Percentiles rank a stretch among this genome's conserved stretches.
These are phyloP conservation scores for Thrips palmi DNA, from an alignment of 1,140 invertebrate species.

Conservation along the genomic window DNA sequence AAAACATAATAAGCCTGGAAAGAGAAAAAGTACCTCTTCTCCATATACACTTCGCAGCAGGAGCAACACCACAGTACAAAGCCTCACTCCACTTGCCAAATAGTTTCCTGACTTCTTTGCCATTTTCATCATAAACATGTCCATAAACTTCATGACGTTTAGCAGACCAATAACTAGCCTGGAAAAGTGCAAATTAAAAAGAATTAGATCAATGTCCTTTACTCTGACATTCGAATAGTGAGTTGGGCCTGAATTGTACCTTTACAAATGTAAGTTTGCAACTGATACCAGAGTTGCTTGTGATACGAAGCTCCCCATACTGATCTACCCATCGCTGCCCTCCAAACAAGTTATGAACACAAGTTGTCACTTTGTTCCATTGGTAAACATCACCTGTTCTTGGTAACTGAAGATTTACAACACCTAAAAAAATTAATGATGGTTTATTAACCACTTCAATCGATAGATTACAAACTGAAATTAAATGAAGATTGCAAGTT, in stretches of 20 bases:
- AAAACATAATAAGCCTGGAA: not conserved
- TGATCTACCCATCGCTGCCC: conserved; percentile 72
- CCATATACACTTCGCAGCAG: conserved; percentile 54
- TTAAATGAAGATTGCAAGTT: not conserved
- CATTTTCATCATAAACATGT: conserved; percentile 32
- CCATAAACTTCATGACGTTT: conserved; percentile 63
- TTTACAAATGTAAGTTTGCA: conserved; percentile 71
- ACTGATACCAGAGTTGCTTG: conserved; percentile 27
- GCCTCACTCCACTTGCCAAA: conserved; percentile 72
- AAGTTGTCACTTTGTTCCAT: conserved; percentile 80
- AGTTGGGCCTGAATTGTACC: conserved; percentile 29
- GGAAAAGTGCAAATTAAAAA: conserved; percentile 11
- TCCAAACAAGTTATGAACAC: conserved; percentile 69
- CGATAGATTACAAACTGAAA: not conserved
- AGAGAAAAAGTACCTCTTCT: conserved; percentile 28
- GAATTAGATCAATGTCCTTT: conserved; percentile 2
- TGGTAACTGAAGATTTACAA: conserved; percentile 29
- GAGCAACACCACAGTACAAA: conserved; percentile 52
- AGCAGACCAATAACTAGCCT: conserved; percentile 62
- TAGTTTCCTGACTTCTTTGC: conserved; percentile 39
- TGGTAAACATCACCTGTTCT: conserved; percentile 34
- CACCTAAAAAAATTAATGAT: conserved; percentile 14
- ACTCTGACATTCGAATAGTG: conserved; percentile 2
- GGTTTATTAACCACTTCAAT: not conserved
- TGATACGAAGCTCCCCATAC: conserved; percentile 64